Evolutionary conservation across 2,888 invertebrate genomes (phyloP).

Genomic region (Nebria salina): DNA sequence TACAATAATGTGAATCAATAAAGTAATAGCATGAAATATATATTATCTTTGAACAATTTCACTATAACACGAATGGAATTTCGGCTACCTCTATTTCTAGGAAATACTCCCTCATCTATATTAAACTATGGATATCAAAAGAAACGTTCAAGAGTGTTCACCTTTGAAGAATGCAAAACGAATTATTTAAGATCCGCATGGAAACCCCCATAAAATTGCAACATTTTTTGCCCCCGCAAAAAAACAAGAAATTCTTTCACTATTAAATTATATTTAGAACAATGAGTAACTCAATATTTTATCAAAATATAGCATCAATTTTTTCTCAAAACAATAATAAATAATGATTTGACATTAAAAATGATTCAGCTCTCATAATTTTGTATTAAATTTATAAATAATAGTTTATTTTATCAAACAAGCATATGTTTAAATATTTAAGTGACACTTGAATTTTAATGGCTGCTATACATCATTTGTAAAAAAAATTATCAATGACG

Average conservation of each 20-base stretch:
- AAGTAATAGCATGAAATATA: constrained; percentile 12
- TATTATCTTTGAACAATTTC: not conserved
- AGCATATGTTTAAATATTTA: not conserved
- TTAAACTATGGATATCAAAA: not conserved
- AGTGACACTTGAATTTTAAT: not conserved
- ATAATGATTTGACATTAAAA: too few species aligned
- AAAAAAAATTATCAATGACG: not conserved
- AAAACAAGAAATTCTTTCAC: not conserved
- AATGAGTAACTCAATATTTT: too few species aligned
- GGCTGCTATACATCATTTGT: not conserved
- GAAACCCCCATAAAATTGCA: not conserved
- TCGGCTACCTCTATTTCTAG: not conserved
- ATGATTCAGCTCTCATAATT: too few species aligned
- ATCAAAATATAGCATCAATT: too few species aligned
- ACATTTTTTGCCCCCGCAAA: not conserved
- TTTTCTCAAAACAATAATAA: too few species aligned
- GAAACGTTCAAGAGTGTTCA: not conserved
- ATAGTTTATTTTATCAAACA: too few species aligned
- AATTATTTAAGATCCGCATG: not conserved
- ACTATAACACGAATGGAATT: not conserved
- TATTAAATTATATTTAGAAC: not conserved
- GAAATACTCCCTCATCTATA: not conserved
- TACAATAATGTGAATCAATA: constrained; percentile 28
- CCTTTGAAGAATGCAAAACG: not conserved
- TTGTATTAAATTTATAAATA: too few species aligned